These are phyloP conservation scores for Saccopteryx leptura DNA, from an alignment of 2,113 vertebrate species.

Conservation along the genomic window DNA sequence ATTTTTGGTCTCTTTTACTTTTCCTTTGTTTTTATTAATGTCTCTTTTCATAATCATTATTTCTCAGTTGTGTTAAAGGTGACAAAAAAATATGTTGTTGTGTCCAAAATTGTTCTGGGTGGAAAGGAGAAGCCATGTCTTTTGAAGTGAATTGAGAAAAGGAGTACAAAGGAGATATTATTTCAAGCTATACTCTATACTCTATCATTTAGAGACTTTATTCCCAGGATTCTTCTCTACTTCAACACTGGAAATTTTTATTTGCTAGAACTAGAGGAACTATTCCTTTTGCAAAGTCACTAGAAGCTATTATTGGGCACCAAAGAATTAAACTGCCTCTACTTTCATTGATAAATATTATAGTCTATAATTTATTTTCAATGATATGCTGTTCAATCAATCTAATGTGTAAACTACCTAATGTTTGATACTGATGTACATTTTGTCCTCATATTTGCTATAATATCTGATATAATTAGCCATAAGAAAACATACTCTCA, in stretches of 20 bases:
- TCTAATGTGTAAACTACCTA: constrained; percentile 5
- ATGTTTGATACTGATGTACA: neutral
- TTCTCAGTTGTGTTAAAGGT: constrained; percentile 34
- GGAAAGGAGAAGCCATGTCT: neutral
- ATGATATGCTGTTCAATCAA: neutral
- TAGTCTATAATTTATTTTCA: neutral
- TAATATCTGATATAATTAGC: neutral
- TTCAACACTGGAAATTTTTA: constrained; percentile 32
- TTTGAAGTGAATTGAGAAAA: constrained; percentile 51
- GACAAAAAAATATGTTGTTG: constrained; percentile 18
- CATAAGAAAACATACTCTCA: neutral
- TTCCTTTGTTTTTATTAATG: constrained; percentile 42
- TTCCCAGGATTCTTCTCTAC: constrained; percentile 26
- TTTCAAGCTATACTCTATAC: neutral
- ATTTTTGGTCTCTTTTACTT: neutral
- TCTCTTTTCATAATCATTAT: constrained; percentile 18
- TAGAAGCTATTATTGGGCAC: constrained; percentile 36
- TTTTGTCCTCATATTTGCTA: neutral
- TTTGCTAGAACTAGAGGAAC: constrained; percentile 15
- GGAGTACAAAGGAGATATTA: neutral
- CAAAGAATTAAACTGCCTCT: constrained; percentile 29
- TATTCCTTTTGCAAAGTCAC: constrained; percentile 47
- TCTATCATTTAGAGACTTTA: constrained; percentile 43
- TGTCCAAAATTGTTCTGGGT: constrained; percentile 21
- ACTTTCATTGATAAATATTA: constrained; percentile 30